Evolutionary conservation across 2,888 invertebrate species (phyloP).

Genomic region (Hymenopus coronatus): DNA sequence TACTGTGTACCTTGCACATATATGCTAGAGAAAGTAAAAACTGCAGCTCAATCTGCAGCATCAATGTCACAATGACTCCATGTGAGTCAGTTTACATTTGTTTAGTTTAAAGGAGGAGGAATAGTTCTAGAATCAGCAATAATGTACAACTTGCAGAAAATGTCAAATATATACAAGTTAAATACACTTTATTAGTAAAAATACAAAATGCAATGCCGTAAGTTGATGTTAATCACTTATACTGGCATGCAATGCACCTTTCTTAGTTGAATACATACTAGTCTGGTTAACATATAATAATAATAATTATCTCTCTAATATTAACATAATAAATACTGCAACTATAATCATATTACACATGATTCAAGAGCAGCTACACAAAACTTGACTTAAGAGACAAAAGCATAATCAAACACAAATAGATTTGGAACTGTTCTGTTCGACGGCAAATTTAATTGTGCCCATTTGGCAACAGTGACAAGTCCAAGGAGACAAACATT

Average conservation of each 20-base stretch:
- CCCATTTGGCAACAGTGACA: constrained; percentile 36
- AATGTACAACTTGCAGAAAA: too few species aligned
- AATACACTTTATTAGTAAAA: constrained; percentile 29
- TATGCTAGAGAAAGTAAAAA: too few species aligned
- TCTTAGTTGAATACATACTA: not conserved
- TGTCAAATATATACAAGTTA: too few species aligned
- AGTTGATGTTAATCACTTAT: not conserved
- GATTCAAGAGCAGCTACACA: not conserved
- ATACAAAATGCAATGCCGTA: constrained; percentile 24
- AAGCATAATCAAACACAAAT: not conserved
- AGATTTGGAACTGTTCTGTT: too few species aligned
- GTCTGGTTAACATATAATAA: not conserved
- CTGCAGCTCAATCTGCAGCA: too few species aligned
- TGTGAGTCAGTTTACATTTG: too few species aligned
- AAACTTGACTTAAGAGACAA: too few species aligned
- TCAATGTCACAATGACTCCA: too few species aligned
- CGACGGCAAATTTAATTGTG: too few species aligned
- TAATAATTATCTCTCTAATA: not conserved
- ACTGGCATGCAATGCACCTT: not conserved
- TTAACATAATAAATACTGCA: constrained; percentile 16
- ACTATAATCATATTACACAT: constrained; percentile 7
- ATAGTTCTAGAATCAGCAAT: too few species aligned
- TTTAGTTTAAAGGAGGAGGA: too few species aligned
- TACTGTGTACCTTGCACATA: too few species aligned
- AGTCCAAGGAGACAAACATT: constrained; percentile 39